Evolutionary conservation across 2,888 invertebrate genomes (phyloP).

Genomic region (Achlya flavicornis): DNA sequence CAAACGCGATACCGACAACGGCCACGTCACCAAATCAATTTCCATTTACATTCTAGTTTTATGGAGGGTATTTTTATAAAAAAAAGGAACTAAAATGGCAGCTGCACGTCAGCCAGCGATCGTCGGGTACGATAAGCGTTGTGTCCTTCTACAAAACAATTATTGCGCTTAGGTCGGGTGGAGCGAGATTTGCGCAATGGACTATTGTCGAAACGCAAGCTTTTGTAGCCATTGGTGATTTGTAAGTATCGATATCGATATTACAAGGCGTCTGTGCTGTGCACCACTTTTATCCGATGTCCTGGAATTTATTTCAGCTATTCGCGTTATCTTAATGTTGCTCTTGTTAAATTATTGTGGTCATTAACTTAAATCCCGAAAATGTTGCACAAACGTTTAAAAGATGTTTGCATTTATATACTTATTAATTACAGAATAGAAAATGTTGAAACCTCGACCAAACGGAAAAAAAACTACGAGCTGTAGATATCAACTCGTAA

Average conservation of each 20-base stretch:
- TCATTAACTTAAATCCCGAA: background rate
- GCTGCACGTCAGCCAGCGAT: slow-evolving; percentile 70
- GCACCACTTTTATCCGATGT: slow-evolving; percentile 28
- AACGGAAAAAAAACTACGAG: too few relatives aligned
- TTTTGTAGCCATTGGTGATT: slow-evolving; percentile 56
- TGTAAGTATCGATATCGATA: slow-evolving; percentile 48
- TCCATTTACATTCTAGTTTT: slow-evolving; percentile 46
- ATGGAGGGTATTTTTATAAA: slow-evolving; percentile 42
- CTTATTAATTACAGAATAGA: too few relatives aligned
- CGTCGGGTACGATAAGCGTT: slow-evolving; percentile 63
- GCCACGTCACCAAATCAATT: slow-evolving; percentile 36
- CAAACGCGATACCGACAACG: slow-evolving; percentile 6
- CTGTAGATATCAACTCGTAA: background rate
- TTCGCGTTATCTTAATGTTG: background rate
- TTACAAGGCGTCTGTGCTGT: slow-evolving; percentile 40
- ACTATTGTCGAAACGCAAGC: slow-evolving; percentile 50
- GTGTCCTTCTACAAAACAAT: slow-evolving; percentile 80
- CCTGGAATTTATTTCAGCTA: slow-evolving; percentile 29
- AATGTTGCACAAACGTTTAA: background rate
- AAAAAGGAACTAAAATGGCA: slow-evolving; percentile 67
- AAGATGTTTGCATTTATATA: background rate
- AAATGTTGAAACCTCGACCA: too few relatives aligned
- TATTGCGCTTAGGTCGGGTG: slow-evolving; percentile 61
- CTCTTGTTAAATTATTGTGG: background rate
- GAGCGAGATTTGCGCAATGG: slow-evolving; percentile 67